Percentiles rank a stretch among this genome's conserved stretches.
These are phyloP conservation scores for Thaumatotibia leucotreta DNA, from an alignment of 1,140 invertebrate genomes.

Conservation along the genomic window DNA sequence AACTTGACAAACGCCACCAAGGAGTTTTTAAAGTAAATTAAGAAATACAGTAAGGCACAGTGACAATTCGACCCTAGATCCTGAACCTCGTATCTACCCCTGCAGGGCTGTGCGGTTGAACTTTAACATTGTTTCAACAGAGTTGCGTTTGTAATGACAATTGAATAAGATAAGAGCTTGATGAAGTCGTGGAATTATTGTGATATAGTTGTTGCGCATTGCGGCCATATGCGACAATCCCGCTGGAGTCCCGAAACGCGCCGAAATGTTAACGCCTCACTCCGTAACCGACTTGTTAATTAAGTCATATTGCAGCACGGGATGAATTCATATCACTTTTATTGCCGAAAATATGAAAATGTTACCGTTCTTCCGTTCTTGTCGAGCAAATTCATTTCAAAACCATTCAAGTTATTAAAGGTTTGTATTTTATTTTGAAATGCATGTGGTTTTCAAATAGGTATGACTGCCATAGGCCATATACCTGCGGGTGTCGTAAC, in stretches of 20 bases:
- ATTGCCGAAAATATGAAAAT: too few relatives aligned
- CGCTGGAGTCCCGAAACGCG: background rate
- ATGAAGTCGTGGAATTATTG: background rate
- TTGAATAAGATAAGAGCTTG: background rate
- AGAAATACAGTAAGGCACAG: background rate
- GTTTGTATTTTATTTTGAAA: too few relatives aligned
- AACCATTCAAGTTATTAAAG: too few relatives aligned
- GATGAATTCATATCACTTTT: background rate
- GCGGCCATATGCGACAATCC: background rate
- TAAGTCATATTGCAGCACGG: background rate
- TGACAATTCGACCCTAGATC: background rate
- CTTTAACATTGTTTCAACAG: background rate
- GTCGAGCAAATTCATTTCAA: too few relatives aligned
- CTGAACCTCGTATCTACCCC: background rate
- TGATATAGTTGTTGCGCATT: conserved; percentile 7
- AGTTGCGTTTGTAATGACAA: background rate
- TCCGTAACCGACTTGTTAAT: background rate
- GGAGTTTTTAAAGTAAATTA: conserved; percentile 4
- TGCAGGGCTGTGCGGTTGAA: background rate
- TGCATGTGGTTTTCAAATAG: too few relatives aligned
- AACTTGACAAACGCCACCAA: conserved; percentile 15
- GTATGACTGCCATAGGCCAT: too few relatives aligned
- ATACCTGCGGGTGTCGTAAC: too few relatives aligned
- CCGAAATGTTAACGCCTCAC: background rate
- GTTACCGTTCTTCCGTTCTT: too few relatives aligned